Base-by-base conservation (phyloP, 2,888 invertebrate species). In the Rhagonycha fulva region DNA sequence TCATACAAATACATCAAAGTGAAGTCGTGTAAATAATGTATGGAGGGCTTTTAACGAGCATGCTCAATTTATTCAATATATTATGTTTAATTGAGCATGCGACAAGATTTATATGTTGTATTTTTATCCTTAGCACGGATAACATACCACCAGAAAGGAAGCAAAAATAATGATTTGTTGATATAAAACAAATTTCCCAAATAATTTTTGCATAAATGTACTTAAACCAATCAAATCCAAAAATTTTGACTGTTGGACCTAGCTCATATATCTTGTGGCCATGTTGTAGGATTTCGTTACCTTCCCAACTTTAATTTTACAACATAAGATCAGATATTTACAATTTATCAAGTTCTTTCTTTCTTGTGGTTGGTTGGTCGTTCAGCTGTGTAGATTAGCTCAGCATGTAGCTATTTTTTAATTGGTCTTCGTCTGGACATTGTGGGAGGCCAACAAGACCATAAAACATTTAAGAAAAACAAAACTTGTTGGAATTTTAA, bases 321-420 rank as follows among this genome's bases (percentile, higher is more conserved):
- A 47, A 47, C 47, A 47, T 47, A 47, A 47, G 47, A 47, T 47
- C 47, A 74, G 74, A 74, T 74, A 80, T 83, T 79, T 82, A 82
- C 84, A 83, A 85, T 85, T 85, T 74, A 74, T 74, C 74, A 74
- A 74, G 83, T 82, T 80, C 79, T 78, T 80, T 77, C 81, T 81
- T 82, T 81, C 79, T 83, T 81, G 84, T 84, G 86, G 87, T 87
- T 86, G 86, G 87, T 82, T 83, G 82, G 78, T 78, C 77, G 80
- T 78, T 82, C 84, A 84, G 83, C 83, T 82, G 84, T 82, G 81
- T 84, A 82, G 82, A 84, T 79, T 80, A 79, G 82, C 81, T 80
- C 86, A 82, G 84, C 85, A 85, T 85, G 86, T 84, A 86, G 86
- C 86, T 85, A 86, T 86, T 86, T 87, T 87, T 87, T 87, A 87